A percentile compares a stretch with the other conserved stretches of the same genome.
Evolutionary conservation across 1,140 invertebrate species (phyloP).

Genomic region (Diprion similis): DNA sequence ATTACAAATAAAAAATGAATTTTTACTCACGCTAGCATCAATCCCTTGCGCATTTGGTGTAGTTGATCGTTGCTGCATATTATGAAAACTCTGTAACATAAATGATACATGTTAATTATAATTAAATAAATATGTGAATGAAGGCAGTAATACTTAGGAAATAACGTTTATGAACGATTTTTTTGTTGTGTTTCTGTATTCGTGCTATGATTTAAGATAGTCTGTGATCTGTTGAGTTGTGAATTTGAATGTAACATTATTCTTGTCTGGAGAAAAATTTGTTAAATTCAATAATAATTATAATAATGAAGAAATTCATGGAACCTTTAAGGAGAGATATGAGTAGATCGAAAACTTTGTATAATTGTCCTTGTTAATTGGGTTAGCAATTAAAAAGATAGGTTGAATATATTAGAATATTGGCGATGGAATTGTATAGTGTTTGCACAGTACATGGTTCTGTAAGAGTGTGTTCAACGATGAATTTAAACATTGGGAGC

Average conservation of each 20-base stretch:
- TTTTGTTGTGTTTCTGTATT: no score
- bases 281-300: no score
- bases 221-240: no score
- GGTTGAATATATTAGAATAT: neutral
- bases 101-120: slow-evolving; percentile 1
- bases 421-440: neutral
- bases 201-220: no score
- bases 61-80: slow-evolving; percentile 58
- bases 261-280: no score
- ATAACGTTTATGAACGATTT: neutral
- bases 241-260: no score
- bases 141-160: neutral
- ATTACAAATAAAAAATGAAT: neutral
- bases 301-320: no score
- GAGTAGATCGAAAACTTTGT: neutral
- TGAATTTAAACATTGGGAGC: neutral
- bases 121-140: neutral
- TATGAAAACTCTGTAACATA: slow-evolving; percentile 56
- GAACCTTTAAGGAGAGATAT: neutral
- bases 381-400: neutral
- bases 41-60: slow-evolving; percentile 62
- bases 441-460: neutral
- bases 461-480: neutral
- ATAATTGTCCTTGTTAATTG: neutral
- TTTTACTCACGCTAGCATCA: slow-evolving; percentile 56